These are phyloP conservation scores for Glyphotaelius pellucidus DNA, from an alignment of 2,888 invertebrate genomes.

Conservation along the genomic window DNA sequence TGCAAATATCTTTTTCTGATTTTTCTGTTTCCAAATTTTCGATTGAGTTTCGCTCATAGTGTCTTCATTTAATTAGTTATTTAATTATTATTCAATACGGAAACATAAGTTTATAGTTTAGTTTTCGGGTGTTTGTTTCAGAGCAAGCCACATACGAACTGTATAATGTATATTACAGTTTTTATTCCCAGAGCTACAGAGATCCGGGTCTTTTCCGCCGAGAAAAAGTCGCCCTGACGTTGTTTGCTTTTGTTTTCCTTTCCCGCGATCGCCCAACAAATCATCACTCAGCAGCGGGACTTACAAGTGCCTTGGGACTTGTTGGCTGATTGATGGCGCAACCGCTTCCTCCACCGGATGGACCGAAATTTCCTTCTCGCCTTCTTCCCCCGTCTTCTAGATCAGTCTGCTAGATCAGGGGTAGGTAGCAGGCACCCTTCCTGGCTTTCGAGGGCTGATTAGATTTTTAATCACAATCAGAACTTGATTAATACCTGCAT, in stretches of 20 bases:
- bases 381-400: conserved; percentile 27
- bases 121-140: background rate
- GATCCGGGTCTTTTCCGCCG: background rate
- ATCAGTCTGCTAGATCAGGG: background rate
- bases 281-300: conserved; percentile 57
- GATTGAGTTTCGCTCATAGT: too few relatives aligned
- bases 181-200: background rate
- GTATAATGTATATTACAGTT: background rate
- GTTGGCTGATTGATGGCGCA: conserved; percentile 42
- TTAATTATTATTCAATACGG: too few relatives aligned
- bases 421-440: background rate
- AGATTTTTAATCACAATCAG: too few relatives aligned
- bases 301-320: conserved; percentile 42
- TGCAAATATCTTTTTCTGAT: too few relatives aligned
- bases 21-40: too few relatives aligned
- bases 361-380: conserved; percentile 1
- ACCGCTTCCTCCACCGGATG: conserved; percentile 17
- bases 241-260: conserved; percentile 42
- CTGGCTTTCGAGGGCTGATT: too few relatives aligned
- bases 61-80: too few relatives aligned
- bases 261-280: conserved; percentile 59
- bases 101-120: too few relatives aligned
- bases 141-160: background rate
- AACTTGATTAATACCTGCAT: too few relatives aligned
- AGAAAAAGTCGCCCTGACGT: conserved; percentile 4